Evolutionary conservation across 2,113 vertebrate genomes (phyloP), one percentile per base, ranked within the genome.

Genomic region (Pollimyrus isidori): DNA sequence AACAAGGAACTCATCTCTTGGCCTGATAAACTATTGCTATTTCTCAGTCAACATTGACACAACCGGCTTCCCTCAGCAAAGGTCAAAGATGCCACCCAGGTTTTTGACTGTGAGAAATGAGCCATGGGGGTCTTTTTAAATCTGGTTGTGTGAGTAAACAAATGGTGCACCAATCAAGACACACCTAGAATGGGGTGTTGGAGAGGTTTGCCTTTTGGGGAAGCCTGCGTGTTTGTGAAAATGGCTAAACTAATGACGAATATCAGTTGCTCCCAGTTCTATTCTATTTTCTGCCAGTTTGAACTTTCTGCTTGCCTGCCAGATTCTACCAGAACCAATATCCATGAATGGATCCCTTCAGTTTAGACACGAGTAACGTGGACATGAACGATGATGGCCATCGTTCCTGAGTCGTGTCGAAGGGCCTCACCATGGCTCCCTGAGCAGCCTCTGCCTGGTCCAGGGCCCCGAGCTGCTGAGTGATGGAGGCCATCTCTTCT

Each of bases 401-500:
- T 87, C 19, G 58, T 42, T 15, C 35, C 35, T 30, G 58, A 49
- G 45, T 7, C 2, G 0, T 1, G 58, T 9, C 21, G 0, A 1
- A 26, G 30, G 65, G 73, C 15, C 88, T 89, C 52, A 89, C 88
- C 88, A 88, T 87, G 49, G 92, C 89, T 7, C n/a, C 73, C 91
- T 95, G 93, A 90, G 94, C 93, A 2, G 93, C 89, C 89, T 94
- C 96, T 56, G 94, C 93, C 80, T 96, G 94, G 90, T 94, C 96
- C 92, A 97, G 95, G 91, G 95, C 94, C 88, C 94, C 95, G 52
- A 93, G 94, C 92, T 97, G 95, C 89, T 95, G 95, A 88, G 95
- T 97, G 93, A 97, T 96, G 94, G 95, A 95, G 90, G 94, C 95
- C 96, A 97, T 97, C 90, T 97, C 97, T 85, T 96, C 96, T 92